Percentiles rank a stretch among this genome's conserved stretches.
phyloP scores from a whole-genome alignment of 2,113 vertebrate species.

The Vidua chalybeata region DNA sequence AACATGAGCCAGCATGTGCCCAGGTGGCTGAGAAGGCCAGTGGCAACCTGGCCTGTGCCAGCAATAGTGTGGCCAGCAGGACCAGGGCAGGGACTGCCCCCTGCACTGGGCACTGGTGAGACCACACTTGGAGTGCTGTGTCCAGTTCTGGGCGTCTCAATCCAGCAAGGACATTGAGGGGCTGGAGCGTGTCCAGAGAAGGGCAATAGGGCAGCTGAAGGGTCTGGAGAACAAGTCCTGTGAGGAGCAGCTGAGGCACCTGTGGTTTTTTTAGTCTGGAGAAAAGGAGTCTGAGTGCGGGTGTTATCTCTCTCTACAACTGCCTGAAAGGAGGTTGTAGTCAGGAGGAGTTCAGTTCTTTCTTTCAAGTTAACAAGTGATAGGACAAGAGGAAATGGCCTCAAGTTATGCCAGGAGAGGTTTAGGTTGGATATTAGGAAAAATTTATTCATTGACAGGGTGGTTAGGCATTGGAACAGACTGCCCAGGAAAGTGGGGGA shows the following conservation, averaged over 20 bases:
- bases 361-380: background rate
- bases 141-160: background rate
- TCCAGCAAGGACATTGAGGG: background rate
- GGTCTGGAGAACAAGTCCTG: background rate
- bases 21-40: background rate
- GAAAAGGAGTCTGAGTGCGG: background rate
- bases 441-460: background rate
- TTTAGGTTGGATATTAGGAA: background rate
- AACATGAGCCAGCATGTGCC: accelerated
- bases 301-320: background rate
- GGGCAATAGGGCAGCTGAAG: accelerated
- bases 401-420: background rate
- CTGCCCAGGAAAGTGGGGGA: background rate
- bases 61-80: background rate
- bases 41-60: background rate
- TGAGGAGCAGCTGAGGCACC: background rate
- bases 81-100: background rate
- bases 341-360: background rate
- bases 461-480: background rate
- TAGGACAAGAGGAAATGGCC: background rate
- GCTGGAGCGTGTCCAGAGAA: accelerated
- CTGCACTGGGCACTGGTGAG: background rate
- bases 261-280: background rate
- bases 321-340: background rate
- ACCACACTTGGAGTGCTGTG: accelerated